Base-by-base conservation (phyloP, 2,888 invertebrate genomes). In the Eulithis prunata region DNA sequence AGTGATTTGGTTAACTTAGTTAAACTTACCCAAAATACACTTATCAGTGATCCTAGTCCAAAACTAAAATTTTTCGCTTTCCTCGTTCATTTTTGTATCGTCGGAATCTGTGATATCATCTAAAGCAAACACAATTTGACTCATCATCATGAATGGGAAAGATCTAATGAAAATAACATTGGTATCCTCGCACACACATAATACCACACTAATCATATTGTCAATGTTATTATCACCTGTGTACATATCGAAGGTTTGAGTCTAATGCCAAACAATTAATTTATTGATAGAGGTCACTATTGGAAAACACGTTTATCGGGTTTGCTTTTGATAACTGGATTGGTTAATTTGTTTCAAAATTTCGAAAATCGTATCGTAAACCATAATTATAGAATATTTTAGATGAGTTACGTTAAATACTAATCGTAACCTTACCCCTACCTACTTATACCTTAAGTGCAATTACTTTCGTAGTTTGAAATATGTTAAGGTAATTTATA, bases 1-100 rank as follows among this genome's bases (percentile, higher is more conserved):
- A 87, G 89, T 89, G 89, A 84, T 86, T 87, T 85, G 82, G 83
- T 75, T 70, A 77, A 72, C 60, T 68, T 58, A 61, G 49, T 62
- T 13, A 38, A 62, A 52, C 0, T 11, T 5, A 49, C 38, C 47
- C 4, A 53, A 38, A 55, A 46, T 32, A 32, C 7, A 1, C 61
- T 69, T 70, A n/a, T 43, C 3, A 45, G 10, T 51, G 14, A 51
- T 13, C 21, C 28, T 41, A 52, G 41, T 8, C 14, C 21, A n/a
- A 61, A 60, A 59, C 11, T 41, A 7, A 41, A 8, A 58, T 51
- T 55, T 74, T 32, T 47, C 51, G 11, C 8, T 32, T 36, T 21
- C 10, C 28, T 47, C 7, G 13, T 59, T 59, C 13, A 38, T 11
- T 49, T 8, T 51, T 10, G 43, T 52, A 13, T 38, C 57, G 46